Conservation (phyloP, 2,797 vertebrate genomes). For the Sebastolobus alascanus region DNA sequence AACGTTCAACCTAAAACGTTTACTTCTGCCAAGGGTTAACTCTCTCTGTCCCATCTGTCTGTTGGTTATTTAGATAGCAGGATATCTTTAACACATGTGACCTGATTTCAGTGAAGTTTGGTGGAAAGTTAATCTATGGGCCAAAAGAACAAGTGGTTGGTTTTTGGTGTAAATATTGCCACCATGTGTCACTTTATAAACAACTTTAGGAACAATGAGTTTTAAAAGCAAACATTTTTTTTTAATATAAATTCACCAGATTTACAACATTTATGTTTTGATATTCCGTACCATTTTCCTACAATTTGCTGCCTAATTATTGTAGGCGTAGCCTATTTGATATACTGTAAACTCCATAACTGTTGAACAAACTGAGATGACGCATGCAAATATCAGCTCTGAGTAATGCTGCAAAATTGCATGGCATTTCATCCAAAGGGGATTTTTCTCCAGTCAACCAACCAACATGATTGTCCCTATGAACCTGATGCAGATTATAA, state of each 20-base stretch:
- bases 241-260: neutral
- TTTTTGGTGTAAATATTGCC: conserved; percentile 1
- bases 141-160: neutral
- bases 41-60: neutral
- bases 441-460: neutral
- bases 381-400: neutral
- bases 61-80: neutral
- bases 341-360: neutral
- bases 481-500: neutral
- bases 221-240: neutral
- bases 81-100: neutral
- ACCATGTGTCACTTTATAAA: neutral
- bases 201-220: neutral
- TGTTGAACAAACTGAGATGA: neutral
- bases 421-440: neutral
- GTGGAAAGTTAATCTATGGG: neutral
- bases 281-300: neutral
- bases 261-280: neutral
- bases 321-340: neutral
- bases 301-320: neutral
- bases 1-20: neutral
- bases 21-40: neutral
- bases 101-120: neutral
- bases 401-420: neutral
- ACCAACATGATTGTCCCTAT: neutral